These are phyloP conservation scores for Vanessa cardui DNA, from an alignment of 2,888 invertebrate species.

Conservation along the genomic window DNA sequence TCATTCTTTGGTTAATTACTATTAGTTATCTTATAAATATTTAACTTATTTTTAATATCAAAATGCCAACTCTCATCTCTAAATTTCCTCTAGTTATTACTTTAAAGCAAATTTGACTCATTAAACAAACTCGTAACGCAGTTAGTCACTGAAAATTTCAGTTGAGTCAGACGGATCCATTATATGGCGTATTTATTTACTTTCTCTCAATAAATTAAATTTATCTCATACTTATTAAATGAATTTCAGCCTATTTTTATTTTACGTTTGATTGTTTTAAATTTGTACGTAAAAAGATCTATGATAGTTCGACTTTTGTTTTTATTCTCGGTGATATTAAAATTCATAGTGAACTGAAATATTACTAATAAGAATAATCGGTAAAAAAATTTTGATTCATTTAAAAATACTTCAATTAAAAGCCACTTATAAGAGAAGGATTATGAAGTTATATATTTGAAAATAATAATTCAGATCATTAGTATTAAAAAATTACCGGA, in stretches of 20 bases:
- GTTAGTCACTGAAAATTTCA: slow-evolving; percentile 67
- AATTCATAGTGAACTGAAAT: too few relatives aligned
- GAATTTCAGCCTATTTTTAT: too few relatives aligned
- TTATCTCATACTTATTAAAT: background rate
- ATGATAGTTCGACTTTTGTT: too few relatives aligned
- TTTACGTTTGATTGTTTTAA: too few relatives aligned
- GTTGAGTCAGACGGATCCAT: slow-evolving; percentile 58
- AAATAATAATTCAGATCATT: background rate
- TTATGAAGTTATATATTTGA: too few relatives aligned
- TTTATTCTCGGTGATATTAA: too few relatives aligned
- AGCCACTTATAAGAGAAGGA: too few relatives aligned
- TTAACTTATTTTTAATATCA: background rate
- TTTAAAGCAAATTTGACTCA: slow-evolving; percentile 59
- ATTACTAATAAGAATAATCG: too few relatives aligned
- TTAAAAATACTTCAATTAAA: too few relatives aligned
- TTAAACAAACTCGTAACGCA: slow-evolving; percentile 42
- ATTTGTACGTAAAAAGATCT: too few relatives aligned
- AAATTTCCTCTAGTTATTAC: slow-evolving; percentile 53
- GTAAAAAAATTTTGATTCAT: too few relatives aligned
- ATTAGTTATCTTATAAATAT: background rate
- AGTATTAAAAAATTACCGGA: background rate
- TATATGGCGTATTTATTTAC: slow-evolving; percentile 31
- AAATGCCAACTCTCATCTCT: slow-evolving; percentile 42
- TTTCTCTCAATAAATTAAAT: slow-evolving; percentile 24
- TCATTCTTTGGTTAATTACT: background rate